phyloP scores from a whole-genome alignment of 1,140 invertebrate species.

The Lasaia peninsularis region DNA sequence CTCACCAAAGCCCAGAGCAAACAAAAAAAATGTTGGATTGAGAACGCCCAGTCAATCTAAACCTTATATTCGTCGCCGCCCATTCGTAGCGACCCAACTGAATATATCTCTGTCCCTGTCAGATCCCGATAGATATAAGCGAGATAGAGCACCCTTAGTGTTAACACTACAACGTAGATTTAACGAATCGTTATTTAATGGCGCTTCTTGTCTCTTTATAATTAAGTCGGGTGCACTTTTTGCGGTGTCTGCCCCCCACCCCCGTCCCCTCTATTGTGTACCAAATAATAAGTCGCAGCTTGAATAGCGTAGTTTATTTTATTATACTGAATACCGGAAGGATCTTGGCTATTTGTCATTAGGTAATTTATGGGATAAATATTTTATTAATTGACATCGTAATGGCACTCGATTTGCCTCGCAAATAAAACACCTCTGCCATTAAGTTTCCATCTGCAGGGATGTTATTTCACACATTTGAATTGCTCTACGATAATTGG shows the following conservation, averaged over 20 bases:
- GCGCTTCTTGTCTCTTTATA: constrained; percentile 76
- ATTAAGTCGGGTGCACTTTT: constrained; percentile 76
- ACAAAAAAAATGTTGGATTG: constrained; percentile 65
- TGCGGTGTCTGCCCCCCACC: constrained; percentile 43
- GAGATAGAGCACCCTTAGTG: constrained; percentile 45
- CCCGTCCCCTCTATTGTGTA: constrained; percentile 40
- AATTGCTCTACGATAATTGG: background rate
- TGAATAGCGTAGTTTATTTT: constrained; percentile 52
- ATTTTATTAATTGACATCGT: constrained; percentile 65
- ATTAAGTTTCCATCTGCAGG: constrained; percentile 30
- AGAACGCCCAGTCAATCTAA: constrained; percentile 76
- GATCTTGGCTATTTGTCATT: constrained; percentile 51
- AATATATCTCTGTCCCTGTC: constrained; percentile 42
- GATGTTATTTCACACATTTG: background rate
- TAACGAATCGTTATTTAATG: constrained; percentile 75
- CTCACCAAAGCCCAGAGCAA: constrained; percentile 40
- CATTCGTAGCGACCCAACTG: constrained; percentile 30
- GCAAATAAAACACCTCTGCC: constrained; percentile 58
- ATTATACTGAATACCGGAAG: constrained; percentile 47
- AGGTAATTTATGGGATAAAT: constrained; percentile 71
- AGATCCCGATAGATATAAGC: constrained; percentile 21
- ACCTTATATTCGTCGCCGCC: constrained; percentile 67
- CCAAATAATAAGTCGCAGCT: constrained; percentile 41
- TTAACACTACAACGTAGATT: constrained; percentile 73
- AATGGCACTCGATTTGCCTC: constrained; percentile 38